Evolutionary conservation across 1,140 invertebrate species (phyloP), one percentile per base, ranked within the genome.

Genomic region (Wasmannia auropunctata): DNA sequence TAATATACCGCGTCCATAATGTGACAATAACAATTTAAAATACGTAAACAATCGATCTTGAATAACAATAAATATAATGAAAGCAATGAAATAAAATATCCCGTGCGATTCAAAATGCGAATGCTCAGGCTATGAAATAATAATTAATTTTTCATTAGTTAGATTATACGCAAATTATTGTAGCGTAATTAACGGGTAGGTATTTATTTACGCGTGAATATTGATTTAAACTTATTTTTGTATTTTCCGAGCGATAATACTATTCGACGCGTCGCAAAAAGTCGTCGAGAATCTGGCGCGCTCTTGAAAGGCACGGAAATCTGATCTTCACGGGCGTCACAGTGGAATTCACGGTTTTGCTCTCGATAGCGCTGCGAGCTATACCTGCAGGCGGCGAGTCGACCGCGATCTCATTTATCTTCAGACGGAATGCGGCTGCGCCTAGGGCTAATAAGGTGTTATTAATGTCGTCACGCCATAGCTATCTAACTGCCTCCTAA

Each of bases 391-490:
- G 56, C 46, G 65, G 87, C 63, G 87, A 85, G 76, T 87, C 84
- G 58, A 87, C 81, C 76, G 70, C 87, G 87, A 86, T 91, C 85
- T 74, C 91, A 90, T 91, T 83, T 87, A 90, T 91, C 87, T 90
- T 90, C 60, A 34, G 79, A 70, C 65, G 69, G 88, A 84, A 89
- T 91, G 88, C 85, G 87, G 81, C 58, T 89, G 69, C 62, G 87
- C 85, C 88, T 84, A 87, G 62, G 85, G 90, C 88, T 91, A 91
- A 91, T 91, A 91, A 91, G 91, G 87, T 91, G 88, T 91, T 91
- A 91, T 91, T 91, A 91, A 91, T 91, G 88, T 90, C 90, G 81
- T 90, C 88, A 91, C 87, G 88, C 88, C 88, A 87, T 86, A 87
- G 87, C 65, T 84, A 89, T 90, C 90, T 86, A 88, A 89, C 88